These are phyloP conservation scores for Coregonus sp. DNA, from an alignment of 2,797 vertebrate genomes.

Conservation along the genomic window DNA sequence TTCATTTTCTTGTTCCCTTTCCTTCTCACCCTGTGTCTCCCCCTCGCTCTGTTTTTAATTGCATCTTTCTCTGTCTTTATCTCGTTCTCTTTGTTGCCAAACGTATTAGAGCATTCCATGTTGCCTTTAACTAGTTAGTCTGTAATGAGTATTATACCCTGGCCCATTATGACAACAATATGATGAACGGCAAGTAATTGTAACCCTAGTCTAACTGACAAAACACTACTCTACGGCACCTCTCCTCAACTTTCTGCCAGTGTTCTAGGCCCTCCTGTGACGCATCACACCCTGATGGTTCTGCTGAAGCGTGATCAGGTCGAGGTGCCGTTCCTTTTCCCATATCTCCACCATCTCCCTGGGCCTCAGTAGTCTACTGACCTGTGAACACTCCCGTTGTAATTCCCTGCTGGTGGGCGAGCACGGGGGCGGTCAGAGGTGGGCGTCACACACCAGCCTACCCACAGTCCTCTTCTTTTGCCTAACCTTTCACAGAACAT, in stretches of 20 bases:
- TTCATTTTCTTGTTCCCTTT: not conserved
- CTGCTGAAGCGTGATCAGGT: slow-evolving; percentile 4
- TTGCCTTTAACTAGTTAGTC: slow-evolving; percentile 14
- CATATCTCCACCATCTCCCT: slow-evolving; percentile 13
- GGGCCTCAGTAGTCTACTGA: slow-evolving; percentile 23
- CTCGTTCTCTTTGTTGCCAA: not conserved
- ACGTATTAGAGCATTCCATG: too few relatives aligned
- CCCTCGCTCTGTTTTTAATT: not conserved
- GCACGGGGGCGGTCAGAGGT: slow-evolving; percentile 31
- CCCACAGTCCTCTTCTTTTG: slow-evolving; percentile 39
- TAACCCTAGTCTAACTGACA: not conserved
- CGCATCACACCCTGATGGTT: slow-evolving; percentile 4
- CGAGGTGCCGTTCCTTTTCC: not conserved
- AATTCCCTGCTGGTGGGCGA: slow-evolving; percentile 34
- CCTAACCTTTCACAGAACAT: slow-evolving; percentile 47
- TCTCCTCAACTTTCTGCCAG: not conserved
- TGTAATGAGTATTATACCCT: too few relatives aligned
- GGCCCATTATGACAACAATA: too few relatives aligned
- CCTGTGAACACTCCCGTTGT: slow-evolving; percentile 39
- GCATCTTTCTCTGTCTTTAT: slow-evolving; percentile 2
- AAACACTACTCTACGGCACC: not conserved
- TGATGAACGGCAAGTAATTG: too few relatives aligned
- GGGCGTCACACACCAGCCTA: slow-evolving; percentile 25
- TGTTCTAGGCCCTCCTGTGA: slow-evolving; percentile 8
- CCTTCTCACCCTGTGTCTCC: not conserved